Percentiles rank a stretch among this genome's conserved stretches.
Evolutionary conservation across 92 coral and sea anemone genomes (phyloP).

Genomic region (Porites divaricata): DNA sequence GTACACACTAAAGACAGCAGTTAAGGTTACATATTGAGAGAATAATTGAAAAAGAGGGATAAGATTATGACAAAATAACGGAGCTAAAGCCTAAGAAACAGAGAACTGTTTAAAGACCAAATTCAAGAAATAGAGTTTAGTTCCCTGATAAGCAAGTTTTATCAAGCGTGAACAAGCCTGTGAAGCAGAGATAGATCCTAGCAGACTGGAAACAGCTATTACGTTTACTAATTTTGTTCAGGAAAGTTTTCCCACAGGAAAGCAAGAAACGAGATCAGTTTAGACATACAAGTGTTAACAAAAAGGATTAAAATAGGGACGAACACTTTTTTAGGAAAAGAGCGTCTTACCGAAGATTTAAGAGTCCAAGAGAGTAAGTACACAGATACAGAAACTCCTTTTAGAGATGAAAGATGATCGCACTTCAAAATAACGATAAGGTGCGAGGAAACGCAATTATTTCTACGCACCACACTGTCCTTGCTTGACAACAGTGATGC

Average conservation of each 20-base stretch:
- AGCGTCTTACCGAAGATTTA: no score
- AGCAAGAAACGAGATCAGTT: no score
- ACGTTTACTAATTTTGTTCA: no score
- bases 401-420: neutral
- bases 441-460: neutral
- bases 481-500: slow-evolving; percentile 70
- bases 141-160: neutral
- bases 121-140: neutral
- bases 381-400: neutral
- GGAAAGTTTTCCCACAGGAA: no score
- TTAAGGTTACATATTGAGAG: neutral
- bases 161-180: no score
- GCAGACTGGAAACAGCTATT: neutral
- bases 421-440: neutral
- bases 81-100: no score
- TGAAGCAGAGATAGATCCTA: no score
- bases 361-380: no score
- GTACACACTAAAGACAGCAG: slow-evolving; percentile 26
- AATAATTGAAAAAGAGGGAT: neutral
- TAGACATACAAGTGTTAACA: no score
- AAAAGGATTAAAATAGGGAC: no score
- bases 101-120: no score
- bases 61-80: neutral
- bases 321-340: no score
- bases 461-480: slow-evolving; percentile 87